Evolutionary conservation across 2,888 invertebrate species (phyloP), one percentile per base, ranked within the genome.

Genomic region (Thymelicus acteon): DNA sequence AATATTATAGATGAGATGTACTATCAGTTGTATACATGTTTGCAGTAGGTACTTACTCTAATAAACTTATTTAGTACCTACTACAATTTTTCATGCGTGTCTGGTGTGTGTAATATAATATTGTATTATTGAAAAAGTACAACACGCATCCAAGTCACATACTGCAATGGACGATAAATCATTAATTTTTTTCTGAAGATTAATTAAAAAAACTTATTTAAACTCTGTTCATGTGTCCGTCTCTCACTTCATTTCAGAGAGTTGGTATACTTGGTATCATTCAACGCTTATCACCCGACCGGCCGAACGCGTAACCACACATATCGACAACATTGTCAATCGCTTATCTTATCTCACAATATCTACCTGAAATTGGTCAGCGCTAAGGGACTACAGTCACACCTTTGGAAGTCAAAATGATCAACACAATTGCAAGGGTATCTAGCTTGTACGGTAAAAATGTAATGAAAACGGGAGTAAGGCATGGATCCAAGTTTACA

Each of bases 371-470:
- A 57, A 60, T 13, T 49, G 48, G 48, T 63, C 19, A 64, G 44
- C 48, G 62, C 24, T 54, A 19, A 57, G 64, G 67, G 52, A 62
- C 68, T 48, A 57, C 40, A 63, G 47, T 52, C 47, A 61, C 54
- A 71, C 63, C 72, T 67, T 67, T 73, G 71, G 70, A 77, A 80
- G 60, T 74, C 60, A 90, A 89, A 85, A 93, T 93, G 93, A 79
- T 92, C 74, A 92, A 90, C 61, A 85, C 91, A 24, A 72, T 93
- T 54, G 87, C 89, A 7, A 92, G 89, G 74, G 86, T 90, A 82
- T 87, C 88, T 0, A 85, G 84, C 74, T 82, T 87, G 63, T 74
- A 83, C 24, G 88, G 89, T 1, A 88, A 87, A 67, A 90, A 86
- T 86, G 88, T 90, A 70, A 85, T 92, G 88, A 85, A 74, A 74